Evolutionary conservation across 2,113 vertebrate genomes (phyloP), one percentile per base, ranked within the genome.

Genomic region (Sciurus niger): DNA sequence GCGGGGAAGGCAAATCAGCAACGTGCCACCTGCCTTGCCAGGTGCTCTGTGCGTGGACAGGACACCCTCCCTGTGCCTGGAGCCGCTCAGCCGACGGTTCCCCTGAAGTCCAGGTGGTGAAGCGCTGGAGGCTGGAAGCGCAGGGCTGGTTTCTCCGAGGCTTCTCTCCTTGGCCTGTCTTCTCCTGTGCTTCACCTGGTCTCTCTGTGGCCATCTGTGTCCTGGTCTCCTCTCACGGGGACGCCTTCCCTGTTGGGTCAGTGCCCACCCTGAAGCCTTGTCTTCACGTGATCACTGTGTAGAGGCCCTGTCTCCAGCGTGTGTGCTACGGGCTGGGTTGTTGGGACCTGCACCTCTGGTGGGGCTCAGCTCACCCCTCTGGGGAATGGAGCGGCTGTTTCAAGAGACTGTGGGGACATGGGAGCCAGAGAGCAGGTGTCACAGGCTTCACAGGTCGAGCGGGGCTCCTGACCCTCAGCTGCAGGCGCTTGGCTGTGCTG

Each of bases 1-100:
- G 40, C 5, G 24, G 17, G 20, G 30, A 13, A 30, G 34, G 68
- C 7, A 53, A 4, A 11, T 37, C 8, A 0, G 53, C 28, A 4
- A 34, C 1, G 2, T 18, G 5, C n/a, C 25, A 1, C 24, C 30
- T 32, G 3, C 68, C 2, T 0, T 9, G 67, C 63, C 3, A 1
- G 12, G 17, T 1, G 40, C 40, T 37, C 60, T 5, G 2, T 2
- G 3, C 16, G 43, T n/a, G 17, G 30, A 28, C 25, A 14, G 2
- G 14, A 2, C 32, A 14, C 12, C 12, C 46, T 0, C 1, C 18
- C 34, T 30, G 34, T 28, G 28, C 12, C 55, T 1, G 0, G 13
- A 37, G 46, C 34, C 12, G 6, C 51, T 14, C 13, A 12, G 46
- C 46, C 46, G 46, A 6, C 1, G 9, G 46, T 40, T 40, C 40